Percentiles rank a stretch among this genome's conserved stretches.
phyloP scores from a whole-genome alignment of 2,113 vertebrate species.

The Ardeotis arabs region DNA sequence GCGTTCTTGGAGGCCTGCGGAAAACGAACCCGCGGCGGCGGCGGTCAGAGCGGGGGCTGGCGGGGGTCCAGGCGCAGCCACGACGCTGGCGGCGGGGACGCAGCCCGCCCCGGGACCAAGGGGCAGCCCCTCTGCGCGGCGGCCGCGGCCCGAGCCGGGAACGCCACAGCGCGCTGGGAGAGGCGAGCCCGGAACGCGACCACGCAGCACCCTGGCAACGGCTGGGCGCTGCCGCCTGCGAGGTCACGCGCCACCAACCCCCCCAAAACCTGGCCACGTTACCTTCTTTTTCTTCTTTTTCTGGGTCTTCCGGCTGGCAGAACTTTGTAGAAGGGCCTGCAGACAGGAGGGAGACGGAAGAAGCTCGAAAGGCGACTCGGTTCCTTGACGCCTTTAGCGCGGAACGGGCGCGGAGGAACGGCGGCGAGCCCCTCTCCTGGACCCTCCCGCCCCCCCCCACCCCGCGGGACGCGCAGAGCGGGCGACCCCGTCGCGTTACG shows the following conservation, averaged over 20 bases:
- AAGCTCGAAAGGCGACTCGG: accelerated
- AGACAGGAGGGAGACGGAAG: not conserved
- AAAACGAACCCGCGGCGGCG: not conserved
- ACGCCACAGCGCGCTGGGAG: not conserved
- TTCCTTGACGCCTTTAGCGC: not conserved
- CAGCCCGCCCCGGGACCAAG: not conserved
- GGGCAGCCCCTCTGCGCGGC: too few relatives aligned
- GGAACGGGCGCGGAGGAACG: not conserved
- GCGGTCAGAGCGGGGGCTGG: not conserved
- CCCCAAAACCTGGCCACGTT: not conserved
- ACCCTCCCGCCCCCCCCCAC: too few relatives aligned
- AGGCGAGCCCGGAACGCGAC: not conserved
- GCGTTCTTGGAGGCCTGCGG: slow-evolving; percentile 91
- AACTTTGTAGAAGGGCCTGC: slow-evolving; percentile 94
- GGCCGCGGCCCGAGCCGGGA: not conserved
- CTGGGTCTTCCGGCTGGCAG: slow-evolving; percentile 95
- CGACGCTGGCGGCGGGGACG: not conserved
- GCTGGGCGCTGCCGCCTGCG: accelerated
- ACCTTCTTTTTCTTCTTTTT: slow-evolving; percentile 99
- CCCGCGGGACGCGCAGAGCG: too few relatives aligned
- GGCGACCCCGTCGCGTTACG: too few relatives aligned
- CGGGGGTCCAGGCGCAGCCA: too few relatives aligned
- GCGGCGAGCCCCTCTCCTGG: not conserved
- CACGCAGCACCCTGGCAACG: too few relatives aligned
- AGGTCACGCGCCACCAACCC: not conserved